These are phyloP conservation scores for Branchellion lobata DNA, from an alignment of 2,888 invertebrate genomes.

Conservation along the genomic window DNA sequence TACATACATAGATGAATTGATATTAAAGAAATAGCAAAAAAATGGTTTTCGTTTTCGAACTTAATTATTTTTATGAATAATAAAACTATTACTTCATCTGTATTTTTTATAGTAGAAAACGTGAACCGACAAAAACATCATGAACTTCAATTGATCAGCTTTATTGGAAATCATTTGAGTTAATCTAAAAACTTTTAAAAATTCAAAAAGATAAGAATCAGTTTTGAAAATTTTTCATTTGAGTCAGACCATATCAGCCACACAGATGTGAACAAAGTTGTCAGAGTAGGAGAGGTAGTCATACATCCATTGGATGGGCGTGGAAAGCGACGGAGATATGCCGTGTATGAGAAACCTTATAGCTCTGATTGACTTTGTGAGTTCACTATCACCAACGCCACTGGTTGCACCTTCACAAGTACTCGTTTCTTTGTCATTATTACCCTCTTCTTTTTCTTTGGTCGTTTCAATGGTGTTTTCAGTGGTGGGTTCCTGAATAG, in stretches of 20 bases:
- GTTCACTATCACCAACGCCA: not conserved
- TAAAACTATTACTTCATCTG: too few relatives aligned
- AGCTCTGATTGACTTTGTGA: slow-evolving; percentile 18
- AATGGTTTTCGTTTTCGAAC: too few relatives aligned
- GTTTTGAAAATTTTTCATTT: too few relatives aligned
- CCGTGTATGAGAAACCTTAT: slow-evolving; percentile 76
- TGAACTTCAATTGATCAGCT: too few relatives aligned
- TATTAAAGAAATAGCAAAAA: too few relatives aligned
- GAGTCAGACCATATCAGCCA: slow-evolving; percentile 41
- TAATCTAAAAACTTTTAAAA: too few relatives aligned
- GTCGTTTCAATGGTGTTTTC: not conserved
- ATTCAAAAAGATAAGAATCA: too few relatives aligned
- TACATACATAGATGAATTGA: too few relatives aligned
- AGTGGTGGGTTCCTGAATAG: not conserved
- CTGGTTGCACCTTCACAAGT: not conserved
- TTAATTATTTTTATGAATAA: too few relatives aligned
- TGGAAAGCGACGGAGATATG: slow-evolving; percentile 79
- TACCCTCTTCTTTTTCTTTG: not conserved
- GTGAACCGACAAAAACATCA: too few relatives aligned
- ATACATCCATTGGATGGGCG: slow-evolving; percentile 93
- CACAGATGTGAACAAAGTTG: slow-evolving; percentile 85
- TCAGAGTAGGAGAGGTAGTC: slow-evolving; percentile 97
- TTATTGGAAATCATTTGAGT: too few relatives aligned
- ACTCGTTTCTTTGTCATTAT: not conserved
- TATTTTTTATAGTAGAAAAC: too few relatives aligned